Base-by-base conservation (phyloP, 2,888 invertebrate genomes). In the Ophraella communa region DNA sequence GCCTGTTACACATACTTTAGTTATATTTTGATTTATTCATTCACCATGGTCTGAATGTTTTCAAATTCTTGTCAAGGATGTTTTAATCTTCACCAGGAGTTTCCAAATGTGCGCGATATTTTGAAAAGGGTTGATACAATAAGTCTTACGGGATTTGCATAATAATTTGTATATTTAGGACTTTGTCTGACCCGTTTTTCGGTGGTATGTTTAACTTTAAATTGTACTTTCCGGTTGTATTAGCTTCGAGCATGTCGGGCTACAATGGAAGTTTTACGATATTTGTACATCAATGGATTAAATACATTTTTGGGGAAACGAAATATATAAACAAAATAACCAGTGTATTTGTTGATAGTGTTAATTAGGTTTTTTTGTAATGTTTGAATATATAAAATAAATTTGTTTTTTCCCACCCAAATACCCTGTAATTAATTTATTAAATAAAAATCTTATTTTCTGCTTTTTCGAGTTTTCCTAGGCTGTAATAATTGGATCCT, bases 121-220 rank as follows among this genome's bases (percentile, higher is more conserved):
- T 24, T 58, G 49, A 58, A 49, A 49, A 49, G 58, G 58, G 47
- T 58, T 59, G 42, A 59, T 59, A 59, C 39, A 52, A 59, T 59
- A 51, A 59, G 35, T 42, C 14, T 39, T 59, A 24, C 42, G 59
- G 23, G 59, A 52, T 59, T 51, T 59, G 44, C 59, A 59, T 59
- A 59, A 59, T 59, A 51, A 59, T 59, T 59, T 59, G 59, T 59
- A 59, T 42, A 52, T 42, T 59, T 59, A 59, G 59, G 59, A 51
- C 52, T 30, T 18, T 23, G 39, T 21, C 33, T 24, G 33, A 35
- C n/a, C 49, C 35, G 59, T 42, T 59, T 59, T 59, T 59, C 10
- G 21, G 23, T 49, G 35, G 7, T 49, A 49, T 49, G 49, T 57
- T 57, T 14, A 20, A 57, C 33, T 57, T 57, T 14, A 20, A 57